Conservation (phyloP, 2,888 invertebrate species). For the Clanis bilineata region DNA sequence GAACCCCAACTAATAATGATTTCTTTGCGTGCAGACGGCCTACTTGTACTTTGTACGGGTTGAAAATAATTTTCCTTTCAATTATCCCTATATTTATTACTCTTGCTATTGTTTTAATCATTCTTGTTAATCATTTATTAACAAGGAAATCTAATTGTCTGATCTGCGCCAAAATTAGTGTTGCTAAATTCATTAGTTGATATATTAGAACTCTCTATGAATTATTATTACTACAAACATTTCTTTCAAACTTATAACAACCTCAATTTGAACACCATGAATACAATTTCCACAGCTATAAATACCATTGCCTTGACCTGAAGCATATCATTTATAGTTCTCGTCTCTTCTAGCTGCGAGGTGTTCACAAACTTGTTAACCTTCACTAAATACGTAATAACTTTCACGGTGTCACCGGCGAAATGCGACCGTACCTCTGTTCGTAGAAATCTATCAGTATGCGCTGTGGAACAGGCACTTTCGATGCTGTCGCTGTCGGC, state of each 20-base stretch:
- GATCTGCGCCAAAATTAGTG: not conserved
- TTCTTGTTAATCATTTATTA: not conserved
- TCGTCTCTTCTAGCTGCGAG: not conserved
- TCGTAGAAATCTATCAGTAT: conserved; percentile 49
- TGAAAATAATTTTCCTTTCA: not conserved
- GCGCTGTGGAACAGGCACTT: conserved; percentile 45
- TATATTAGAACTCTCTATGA: too few species aligned
- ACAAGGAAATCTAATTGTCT: not conserved
- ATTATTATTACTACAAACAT: too few species aligned
- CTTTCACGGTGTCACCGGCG: conserved; percentile 41
- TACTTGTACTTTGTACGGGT: not conserved
- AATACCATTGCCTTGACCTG: not conserved
- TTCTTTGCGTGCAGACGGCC: not conserved
- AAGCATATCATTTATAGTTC: too few species aligned
- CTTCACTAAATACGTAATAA: conserved; percentile 26
- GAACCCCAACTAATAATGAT: not conserved
- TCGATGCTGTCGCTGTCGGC: conserved; percentile 40
- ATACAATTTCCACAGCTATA: not conserved
- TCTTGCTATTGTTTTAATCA: not conserved
- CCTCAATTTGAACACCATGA: too few species aligned
- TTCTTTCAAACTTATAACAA: too few species aligned
- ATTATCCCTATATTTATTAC: not conserved
- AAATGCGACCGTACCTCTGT: conserved; percentile 32
- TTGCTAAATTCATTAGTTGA: too few species aligned
- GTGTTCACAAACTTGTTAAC: not conserved